These are phyloP conservation scores for Bicyclus anynana DNA, from an alignment of 1,140 invertebrate genomes.

Conservation along the genomic window DNA sequence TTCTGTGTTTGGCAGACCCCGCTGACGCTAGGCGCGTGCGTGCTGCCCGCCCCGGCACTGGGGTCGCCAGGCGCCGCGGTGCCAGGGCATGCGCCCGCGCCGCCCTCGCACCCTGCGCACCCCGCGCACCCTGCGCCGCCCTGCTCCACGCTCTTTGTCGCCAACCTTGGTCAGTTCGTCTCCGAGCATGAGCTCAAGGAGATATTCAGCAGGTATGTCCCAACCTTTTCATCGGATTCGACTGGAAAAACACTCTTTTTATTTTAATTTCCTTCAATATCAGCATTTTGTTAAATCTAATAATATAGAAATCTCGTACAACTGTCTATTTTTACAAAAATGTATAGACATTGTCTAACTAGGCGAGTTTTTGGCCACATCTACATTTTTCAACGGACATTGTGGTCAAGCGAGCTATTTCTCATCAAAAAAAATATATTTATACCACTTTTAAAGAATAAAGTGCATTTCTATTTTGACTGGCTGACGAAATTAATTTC, in stretches of 20 bases:
- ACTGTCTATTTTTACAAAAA: too few species aligned
- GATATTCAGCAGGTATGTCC: slow-evolving; percentile 94
- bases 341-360: too few species aligned
- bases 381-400: too few species aligned
- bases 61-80: slow-evolving; percentile 92
- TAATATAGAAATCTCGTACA: too few species aligned
- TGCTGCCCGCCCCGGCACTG: slow-evolving; percentile 87
- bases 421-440: too few species aligned
- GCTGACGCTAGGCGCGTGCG: slow-evolving; percentile 87
- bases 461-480: too few species aligned
- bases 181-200: slow-evolving; percentile 98
- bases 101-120: slow-evolving; percentile 22
- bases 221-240: slow-evolving; percentile 11
- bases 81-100: slow-evolving; percentile 81
- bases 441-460: too few species aligned
- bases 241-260: slow-evolving; percentile 26
- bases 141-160: slow-evolving; percentile 98
- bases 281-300: too few species aligned
- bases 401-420: too few species aligned
- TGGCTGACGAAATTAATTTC: too few species aligned
- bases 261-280: slow-evolving; percentile 40
- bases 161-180: slow-evolving; percentile 96
- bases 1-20: slow-evolving; percentile 79
- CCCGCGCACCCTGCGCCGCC: slow-evolving; percentile 86
- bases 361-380: too few species aligned